Conservation (phyloP, 2,888 invertebrate genomes). For the Parnassius glacialis region DNA sequence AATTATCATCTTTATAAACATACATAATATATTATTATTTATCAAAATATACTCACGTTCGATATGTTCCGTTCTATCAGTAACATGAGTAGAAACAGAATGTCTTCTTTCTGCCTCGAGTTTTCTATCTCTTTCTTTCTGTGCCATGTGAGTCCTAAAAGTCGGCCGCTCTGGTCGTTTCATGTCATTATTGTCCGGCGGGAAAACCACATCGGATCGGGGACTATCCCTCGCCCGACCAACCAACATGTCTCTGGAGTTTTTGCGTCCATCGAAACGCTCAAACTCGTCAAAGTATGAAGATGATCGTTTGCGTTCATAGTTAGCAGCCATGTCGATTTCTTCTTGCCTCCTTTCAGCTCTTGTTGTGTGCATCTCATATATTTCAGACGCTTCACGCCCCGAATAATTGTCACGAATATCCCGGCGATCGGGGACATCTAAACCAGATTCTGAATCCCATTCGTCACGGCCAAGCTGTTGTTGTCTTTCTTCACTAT, state of each 20-base stretch:
- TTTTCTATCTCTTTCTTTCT: constrained; percentile 82
- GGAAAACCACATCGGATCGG: constrained; percentile 63
- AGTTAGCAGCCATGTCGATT: constrained; percentile 58
- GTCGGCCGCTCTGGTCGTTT: constrained; percentile 82
- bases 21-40: not conserved
- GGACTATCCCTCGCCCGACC: constrained; percentile 70
- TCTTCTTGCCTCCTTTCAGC: constrained; percentile 62
- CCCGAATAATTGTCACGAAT: constrained; percentile 66
- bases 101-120: constrained; percentile 87
- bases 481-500: constrained; percentile 58
- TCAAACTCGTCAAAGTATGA: constrained; percentile 72
- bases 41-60: constrained; percentile 60
- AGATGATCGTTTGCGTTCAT: constrained; percentile 62
- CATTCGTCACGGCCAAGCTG: constrained; percentile 67
- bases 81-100: constrained; percentile 87
- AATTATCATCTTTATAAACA: too few relatives aligned
- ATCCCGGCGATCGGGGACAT: constrained; percentile 52
- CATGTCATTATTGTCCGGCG: constrained; percentile 55
- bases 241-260: constrained; percentile 75
- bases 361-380: constrained; percentile 67
- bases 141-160: constrained; percentile 87
- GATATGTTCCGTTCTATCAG: constrained; percentile 83
- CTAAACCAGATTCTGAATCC: constrained; percentile 72
- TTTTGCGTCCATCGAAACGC: constrained; percentile 72
- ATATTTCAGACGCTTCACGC: constrained; percentile 71